phyloP scores from a whole-genome alignment of 2,113 vertebrate genomes.

The Eurypyga helias region DNA sequence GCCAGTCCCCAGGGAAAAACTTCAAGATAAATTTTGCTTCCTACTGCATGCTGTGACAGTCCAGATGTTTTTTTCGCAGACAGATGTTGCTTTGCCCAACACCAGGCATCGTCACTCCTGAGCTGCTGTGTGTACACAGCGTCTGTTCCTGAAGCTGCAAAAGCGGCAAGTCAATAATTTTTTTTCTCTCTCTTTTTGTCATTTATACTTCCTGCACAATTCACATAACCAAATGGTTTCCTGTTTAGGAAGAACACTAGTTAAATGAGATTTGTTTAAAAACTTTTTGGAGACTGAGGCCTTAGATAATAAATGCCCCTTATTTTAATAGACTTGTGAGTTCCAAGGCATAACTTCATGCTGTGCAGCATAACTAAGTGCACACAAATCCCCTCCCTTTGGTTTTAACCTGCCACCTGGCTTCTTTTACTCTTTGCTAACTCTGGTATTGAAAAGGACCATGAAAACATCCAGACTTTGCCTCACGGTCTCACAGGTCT shows the following conservation, averaged over 20 bases:
- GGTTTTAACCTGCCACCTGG: neutral
- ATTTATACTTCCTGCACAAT: neutral
- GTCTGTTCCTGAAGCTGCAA: neutral
- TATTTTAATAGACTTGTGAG: neutral
- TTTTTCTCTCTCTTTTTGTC: neutral
- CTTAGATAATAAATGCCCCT: neutral
- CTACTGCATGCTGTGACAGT: neutral
- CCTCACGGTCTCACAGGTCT: neutral
- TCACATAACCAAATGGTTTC: conserved; percentile 27
- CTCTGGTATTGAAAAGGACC: neutral
- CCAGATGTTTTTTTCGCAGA: conserved; percentile 53
- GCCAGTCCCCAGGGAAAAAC: neutral
- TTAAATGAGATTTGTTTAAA: conserved; percentile 7
- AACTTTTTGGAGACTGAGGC: neutral
- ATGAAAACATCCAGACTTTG: neutral
- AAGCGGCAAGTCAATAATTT: neutral
- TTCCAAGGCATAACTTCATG: fast-evolving
- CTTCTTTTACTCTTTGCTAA: neutral
- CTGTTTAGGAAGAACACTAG: neutral
- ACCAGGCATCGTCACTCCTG: neutral
- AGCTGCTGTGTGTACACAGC: conserved; percentile 7
- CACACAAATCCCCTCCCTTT: neutral
- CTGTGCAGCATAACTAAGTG: neutral
- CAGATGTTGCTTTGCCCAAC: conserved; percentile 34
- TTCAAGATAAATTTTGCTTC: conserved; percentile 16